Evolutionary conservation across 2,797 vertebrate species (phyloP).

Genomic region (Amazona ochrocephala): DNA sequence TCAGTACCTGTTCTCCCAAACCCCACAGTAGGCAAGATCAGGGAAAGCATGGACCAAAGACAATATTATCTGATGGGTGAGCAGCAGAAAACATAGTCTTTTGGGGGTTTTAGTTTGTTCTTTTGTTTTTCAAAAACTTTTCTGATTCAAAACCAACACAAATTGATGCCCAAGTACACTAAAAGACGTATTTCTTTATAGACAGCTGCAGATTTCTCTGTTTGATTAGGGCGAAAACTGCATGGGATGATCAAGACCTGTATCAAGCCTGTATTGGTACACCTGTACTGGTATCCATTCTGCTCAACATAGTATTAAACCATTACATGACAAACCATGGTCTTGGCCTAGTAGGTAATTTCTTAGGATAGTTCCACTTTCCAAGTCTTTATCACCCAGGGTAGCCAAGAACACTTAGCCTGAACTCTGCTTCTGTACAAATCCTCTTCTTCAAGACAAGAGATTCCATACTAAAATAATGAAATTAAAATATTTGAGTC

Average conservation of each 20-base stretch:
- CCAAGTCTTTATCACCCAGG: neutral
- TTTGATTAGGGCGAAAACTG: neutral
- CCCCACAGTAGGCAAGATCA: neutral
- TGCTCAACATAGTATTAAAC: neutral
- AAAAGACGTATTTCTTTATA: neutral
- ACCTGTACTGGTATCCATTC: neutral
- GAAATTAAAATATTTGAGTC: neutral
- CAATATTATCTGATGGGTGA: neutral
- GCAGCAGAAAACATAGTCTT: neutral
- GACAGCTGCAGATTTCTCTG: neutral
- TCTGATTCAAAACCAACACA: neutral
- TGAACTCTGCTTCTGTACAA: neutral
- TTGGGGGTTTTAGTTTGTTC: neutral
- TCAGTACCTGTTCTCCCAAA: neutral
- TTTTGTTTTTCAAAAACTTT: neutral
- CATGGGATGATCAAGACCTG: neutral
- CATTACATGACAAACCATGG: fast-evolving
- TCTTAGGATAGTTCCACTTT: neutral
- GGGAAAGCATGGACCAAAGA: neutral
- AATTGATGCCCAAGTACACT: neutral
- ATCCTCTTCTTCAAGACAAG: neutral
- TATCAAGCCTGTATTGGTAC: neutral
- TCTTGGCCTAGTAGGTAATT: neutral
- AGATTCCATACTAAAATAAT: neutral
- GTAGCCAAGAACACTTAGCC: neutral